Base-by-base conservation (phyloP, 2,113 vertebrate genomes). In the Poecilia latipinna region DNA sequence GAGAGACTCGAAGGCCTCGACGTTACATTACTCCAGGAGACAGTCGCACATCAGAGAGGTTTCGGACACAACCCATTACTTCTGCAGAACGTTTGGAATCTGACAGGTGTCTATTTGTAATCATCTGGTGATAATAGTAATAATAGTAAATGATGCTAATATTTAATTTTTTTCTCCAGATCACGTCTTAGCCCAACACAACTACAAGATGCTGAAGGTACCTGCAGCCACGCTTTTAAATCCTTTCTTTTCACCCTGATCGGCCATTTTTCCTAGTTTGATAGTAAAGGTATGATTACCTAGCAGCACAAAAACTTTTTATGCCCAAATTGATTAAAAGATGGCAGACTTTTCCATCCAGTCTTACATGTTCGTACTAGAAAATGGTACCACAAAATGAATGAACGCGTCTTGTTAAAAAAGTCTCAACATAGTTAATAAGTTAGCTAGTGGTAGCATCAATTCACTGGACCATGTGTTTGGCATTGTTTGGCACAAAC, bases 21-120 rank as follows among this genome's bases (percentile, higher is more conserved):
- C 95, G 96, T 70, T 99, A 99, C 95, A 96, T 99, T 87, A 92
- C 96, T 86, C 96, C 97, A 72, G 96, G 97, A 89, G 97, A 99
- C 91, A 97, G 90, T 93, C 97, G 97, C 90, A 96, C 96, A 92
- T 96, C 97, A 86, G 97, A 99, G 91, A 95, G 98, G 91, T 98
- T 97, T 95, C 96, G 97, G 93, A 99, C 98, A 62, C 98, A 99
- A 86, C 98, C 98, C 89, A 95, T 99, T 94, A 99, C 98, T 1
- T 99, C 97, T 85, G 97, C 97, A 85, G 98, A 99, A 91, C 95
- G 97, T 80, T 94, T 98, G 91, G 96, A 98, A 90, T 97, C 96
- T 2, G 96, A 98, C 95, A 97, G 98, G 97, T 99, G 96, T n/a
- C 63, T 74, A 24, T 61, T 44, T 75, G 31, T n/a, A 44, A 28